Evolutionary conservation across 2,113 vertebrate species (phyloP).

Genomic region (Aleadryas rufinucha): DNA sequence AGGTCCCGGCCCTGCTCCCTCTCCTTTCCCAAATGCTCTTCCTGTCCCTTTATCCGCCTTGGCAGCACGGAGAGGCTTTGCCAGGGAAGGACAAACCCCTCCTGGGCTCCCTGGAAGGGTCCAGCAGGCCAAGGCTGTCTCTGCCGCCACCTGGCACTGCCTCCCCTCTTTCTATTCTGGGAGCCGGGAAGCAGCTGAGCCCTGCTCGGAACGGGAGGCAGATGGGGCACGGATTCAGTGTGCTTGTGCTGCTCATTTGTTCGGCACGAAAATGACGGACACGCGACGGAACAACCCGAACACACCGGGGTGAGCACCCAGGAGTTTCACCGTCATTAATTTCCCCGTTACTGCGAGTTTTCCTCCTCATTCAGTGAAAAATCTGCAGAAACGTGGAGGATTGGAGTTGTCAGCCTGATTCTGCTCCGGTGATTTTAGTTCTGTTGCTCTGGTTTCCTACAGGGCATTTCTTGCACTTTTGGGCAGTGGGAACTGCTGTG

Average conservation of each 20-base stretch:
- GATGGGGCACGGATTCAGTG: constrained; percentile 5
- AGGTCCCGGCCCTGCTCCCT: not conserved
- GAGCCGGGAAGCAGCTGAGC: constrained; percentile 53
- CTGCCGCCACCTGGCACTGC: constrained; percentile 50
- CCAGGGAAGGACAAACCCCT: not conserved
- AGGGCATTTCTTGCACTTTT: not conserved
- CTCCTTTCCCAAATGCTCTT: not conserved
- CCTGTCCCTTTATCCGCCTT: not conserved
- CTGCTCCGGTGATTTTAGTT: not conserved
- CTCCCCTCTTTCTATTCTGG: constrained; percentile 39
- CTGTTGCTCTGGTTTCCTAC: not conserved
- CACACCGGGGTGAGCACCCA: not conserved
- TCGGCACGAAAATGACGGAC: not conserved
- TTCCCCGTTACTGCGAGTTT: not conserved
- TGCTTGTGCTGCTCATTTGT: constrained; percentile 4
- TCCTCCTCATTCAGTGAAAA: not conserved
- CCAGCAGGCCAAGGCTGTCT: not conserved
- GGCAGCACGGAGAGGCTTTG: not conserved
- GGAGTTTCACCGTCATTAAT: not conserved
- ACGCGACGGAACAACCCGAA: not conserved
- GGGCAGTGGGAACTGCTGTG: not conserved
- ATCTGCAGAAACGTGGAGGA: not conserved
- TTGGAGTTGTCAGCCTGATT: not conserved
- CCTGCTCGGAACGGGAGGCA: not conserved
- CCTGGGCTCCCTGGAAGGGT: not conserved